phyloP scores from a whole-genome alignment of 2,113 vertebrate genomes.

The Aphelocoma coerulescens region DNA sequence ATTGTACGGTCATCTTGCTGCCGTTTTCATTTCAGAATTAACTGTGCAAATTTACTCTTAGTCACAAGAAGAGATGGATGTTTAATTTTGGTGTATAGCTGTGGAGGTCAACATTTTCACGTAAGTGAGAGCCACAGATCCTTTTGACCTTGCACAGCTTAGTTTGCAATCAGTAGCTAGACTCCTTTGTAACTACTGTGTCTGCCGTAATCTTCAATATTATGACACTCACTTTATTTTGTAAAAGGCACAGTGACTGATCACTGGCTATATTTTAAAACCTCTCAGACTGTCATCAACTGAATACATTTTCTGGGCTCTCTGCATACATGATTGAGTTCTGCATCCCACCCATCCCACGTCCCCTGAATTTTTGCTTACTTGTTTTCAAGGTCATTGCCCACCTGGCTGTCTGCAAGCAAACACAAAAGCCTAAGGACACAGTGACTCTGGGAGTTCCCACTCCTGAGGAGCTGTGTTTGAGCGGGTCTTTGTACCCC shows the following conservation, averaged over 20 bases:
- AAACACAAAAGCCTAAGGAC: background rate
- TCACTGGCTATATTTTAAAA: background rate
- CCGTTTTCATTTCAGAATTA: background rate
- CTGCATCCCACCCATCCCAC: background rate
- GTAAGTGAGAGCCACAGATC: background rate
- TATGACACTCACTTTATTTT: background rate
- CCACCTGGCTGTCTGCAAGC: background rate
- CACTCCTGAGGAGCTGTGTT: background rate
- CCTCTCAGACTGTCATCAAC: background rate
- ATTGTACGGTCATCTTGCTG: background rate
- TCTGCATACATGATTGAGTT: background rate
- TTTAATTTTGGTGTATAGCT: background rate
- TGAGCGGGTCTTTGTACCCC: fast-evolving
- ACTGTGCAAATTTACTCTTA: background rate
- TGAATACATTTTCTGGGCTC: background rate
- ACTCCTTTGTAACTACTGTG: background rate
- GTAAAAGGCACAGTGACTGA: background rate
- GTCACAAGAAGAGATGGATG: background rate
- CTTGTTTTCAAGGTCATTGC: background rate
- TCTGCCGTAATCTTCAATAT: background rate
- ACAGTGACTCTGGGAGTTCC: background rate
- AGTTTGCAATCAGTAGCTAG: background rate
- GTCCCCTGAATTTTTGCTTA: background rate
- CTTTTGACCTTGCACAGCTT: background rate
- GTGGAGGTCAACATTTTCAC: background rate